Evolutionary conservation across 2,797 vertebrate species (phyloP).

Genomic region (Gymnothorax javanicus): DNA sequence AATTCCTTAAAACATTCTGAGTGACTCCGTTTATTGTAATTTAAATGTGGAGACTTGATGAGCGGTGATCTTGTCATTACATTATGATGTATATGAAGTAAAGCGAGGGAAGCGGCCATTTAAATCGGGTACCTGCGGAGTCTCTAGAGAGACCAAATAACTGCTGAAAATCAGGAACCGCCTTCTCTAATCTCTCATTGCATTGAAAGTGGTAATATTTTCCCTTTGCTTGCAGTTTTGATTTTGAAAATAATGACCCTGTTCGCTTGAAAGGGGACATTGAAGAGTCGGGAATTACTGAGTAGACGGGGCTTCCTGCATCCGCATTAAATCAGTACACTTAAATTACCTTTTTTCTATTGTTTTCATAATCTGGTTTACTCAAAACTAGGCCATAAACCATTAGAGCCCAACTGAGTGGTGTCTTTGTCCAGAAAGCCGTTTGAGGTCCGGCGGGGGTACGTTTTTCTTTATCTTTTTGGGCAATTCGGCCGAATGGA

Average conservation of each 20-base stretch:
- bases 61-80: not conserved
- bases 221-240: not conserved
- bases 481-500: not conserved
- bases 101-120: not conserved
- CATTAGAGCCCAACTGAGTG: not conserved
- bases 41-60: not conserved
- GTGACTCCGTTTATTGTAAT: not conserved
- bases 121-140: not conserved
- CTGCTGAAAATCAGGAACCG: not conserved
- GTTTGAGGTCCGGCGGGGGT: not conserved
- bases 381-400: not conserved
- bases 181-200: not conserved
- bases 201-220: not conserved
- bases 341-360: slow-evolving; percentile 7
- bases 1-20: not conserved
- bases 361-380: slow-evolving; percentile 11
- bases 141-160: not conserved
- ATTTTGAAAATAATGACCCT: slow-evolving; percentile 1
- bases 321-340: not conserved
- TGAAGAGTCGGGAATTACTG: not conserved
- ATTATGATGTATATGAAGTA: not conserved
- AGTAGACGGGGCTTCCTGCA: not conserved
- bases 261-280: not conserved
- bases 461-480: slow-evolving; percentile 1
- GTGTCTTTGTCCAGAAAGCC: slow-evolving; percentile 11